These are phyloP conservation scores for Periparus ater DNA, from an alignment of 2,797 vertebrate species.

Conservation along the genomic window DNA sequence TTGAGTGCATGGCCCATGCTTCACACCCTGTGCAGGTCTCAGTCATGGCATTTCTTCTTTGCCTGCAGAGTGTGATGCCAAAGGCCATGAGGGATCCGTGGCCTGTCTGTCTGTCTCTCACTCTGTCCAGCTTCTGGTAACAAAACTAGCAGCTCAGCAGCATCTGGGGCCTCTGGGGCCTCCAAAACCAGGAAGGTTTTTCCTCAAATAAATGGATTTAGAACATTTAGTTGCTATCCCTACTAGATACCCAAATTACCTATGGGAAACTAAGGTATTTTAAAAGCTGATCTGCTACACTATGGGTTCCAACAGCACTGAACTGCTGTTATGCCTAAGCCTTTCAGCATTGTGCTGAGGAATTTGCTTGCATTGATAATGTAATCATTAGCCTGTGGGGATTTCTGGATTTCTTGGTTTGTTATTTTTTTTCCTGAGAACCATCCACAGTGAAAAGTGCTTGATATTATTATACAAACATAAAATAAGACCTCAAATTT, in stretches of 20 bases:
- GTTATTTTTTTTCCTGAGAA: neutral
- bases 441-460: neutral
- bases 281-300: neutral
- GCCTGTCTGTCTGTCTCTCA: neutral
- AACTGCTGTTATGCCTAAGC: neutral
- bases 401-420: neutral
- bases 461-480: constrained; percentile 42
- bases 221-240: neutral
- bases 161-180: neutral
- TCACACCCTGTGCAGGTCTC: neutral
- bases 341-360: neutral
- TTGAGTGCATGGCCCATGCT: neutral
- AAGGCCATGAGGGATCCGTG: neutral
- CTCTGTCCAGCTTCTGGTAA: neutral
- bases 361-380: constrained; percentile 34
- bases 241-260: neutral
- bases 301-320: neutral
- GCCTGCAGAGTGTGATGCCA: neutral
- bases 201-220: neutral
- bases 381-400: neutral
- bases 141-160: neutral
- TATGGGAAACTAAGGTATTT: neutral
- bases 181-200: neutral
- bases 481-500: constrained; percentile 49
- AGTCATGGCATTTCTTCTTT: neutral